A percentile compares a stretch with the other conserved stretches of the same genome.
Evolutionary conservation across 2,113 vertebrate species (phyloP).

Genomic region (Carollia perspicillata): DNA sequence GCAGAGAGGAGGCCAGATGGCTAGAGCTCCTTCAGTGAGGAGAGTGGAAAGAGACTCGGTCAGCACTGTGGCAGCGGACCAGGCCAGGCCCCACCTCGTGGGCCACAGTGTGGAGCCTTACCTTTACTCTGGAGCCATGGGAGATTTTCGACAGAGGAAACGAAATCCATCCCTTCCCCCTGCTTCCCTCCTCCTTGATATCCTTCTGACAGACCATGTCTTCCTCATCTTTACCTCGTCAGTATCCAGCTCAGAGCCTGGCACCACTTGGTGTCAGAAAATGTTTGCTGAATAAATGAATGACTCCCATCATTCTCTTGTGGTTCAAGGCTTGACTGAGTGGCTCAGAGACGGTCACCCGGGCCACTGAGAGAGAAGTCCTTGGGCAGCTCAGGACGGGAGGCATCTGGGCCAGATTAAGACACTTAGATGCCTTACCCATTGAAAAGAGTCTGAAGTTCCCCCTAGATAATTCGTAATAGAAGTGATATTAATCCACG

Average conservation of each 20-base stretch:
- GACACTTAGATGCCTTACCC: background rate
- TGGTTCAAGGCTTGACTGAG: background rate
- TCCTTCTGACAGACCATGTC: background rate
- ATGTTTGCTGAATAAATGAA: background rate
- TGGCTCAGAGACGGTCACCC: background rate
- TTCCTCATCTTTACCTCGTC: background rate
- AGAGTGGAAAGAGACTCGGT: background rate
- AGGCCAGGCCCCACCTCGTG: background rate
- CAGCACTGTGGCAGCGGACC: too few species aligned
- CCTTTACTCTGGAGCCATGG: background rate
- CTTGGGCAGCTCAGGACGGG: background rate
- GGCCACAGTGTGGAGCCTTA: background rate
- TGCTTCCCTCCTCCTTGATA: background rate
- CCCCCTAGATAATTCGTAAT: background rate
- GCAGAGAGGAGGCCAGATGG: background rate
- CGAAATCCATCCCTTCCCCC: background rate
- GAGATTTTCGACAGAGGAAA: background rate
- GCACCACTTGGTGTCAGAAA: background rate
- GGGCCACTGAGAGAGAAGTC: background rate
- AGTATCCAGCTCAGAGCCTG: background rate
- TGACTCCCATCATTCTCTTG: background rate
- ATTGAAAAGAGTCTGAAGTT: background rate
- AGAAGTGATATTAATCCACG: background rate
- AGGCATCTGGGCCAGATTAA: background rate
- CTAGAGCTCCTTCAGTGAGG: background rate